Evolutionary conservation across 2,113 vertebrate genomes (phyloP), one percentile per base, ranked within the genome.

Genomic region (Ageneiosus marmoratus): DNA sequence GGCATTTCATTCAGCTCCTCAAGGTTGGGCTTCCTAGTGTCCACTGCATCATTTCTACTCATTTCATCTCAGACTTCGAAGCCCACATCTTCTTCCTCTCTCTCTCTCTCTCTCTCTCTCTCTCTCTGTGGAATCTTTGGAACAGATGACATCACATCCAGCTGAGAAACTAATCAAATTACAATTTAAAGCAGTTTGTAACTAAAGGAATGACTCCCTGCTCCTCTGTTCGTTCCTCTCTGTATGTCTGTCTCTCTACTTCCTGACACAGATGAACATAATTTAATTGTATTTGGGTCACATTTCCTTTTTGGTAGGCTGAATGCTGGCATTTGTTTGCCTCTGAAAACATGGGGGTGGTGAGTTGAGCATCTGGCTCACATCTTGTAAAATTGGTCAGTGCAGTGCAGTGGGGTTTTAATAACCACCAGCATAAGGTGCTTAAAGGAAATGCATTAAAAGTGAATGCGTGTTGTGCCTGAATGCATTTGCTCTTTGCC

Each of bases 111-210:
- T 58, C 53, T 77, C 34, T 77, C 32, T n/a, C n/a, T 37, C 18
- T 82, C 70, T 83, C 58, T 85, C 67, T 63, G 53, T 69, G 41
- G 44, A 32, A 90, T 90, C 89, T 88, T 86, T 74, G 10, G 87
- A 86, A 88, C 90, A 92, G 92, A 93, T 92, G 92, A 92, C 92
- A 91, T 94, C 93, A 94, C 94, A 93, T 92, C 88, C 86, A 69
- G 91, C 89, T 86, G 90, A 92, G n/a, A n/a, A n/a, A 92, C 92
- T 89, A 92, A 92, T 89, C 89, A 92, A 91, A 89, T 91, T 92
- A 10, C 90, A 91, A 83, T 48, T 73, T 84, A 27, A 62, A 79
- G 32, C 9, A 76, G 15, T 55, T 20, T 10, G 37, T 34, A 34
- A 27, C 41, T 37, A 63, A 29, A 37, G 29, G 22, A 75, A 75